Conservation (phyloP, 1,140 invertebrate genomes). For the Zaprionus inermis region DNA sequence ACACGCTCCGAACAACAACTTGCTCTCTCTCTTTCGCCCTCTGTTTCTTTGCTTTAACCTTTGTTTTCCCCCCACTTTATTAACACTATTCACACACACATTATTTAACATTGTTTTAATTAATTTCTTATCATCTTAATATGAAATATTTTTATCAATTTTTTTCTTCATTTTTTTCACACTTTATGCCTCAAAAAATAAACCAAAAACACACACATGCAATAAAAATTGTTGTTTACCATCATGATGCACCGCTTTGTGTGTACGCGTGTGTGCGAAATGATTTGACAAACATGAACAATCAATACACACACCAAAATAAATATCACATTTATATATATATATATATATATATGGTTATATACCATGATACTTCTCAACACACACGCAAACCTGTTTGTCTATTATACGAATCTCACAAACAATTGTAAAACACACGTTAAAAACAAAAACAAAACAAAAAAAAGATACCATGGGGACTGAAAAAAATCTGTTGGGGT, state of each 20-base stretch:
- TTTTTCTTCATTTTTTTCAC: conserved; percentile 23
- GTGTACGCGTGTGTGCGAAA: conserved; percentile 29
- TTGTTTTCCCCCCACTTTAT: not conserved
- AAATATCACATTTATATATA: not conserved
- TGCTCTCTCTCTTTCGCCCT: conserved; percentile 6
- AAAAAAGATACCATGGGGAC: conserved; percentile 85
- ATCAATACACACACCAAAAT: conserved; percentile 14
- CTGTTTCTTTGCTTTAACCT: not conserved
- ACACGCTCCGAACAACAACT: not conserved
- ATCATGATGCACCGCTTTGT: conserved; percentile 48
- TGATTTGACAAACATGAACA: conserved; percentile 30
- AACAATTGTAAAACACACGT: conserved; percentile 56
- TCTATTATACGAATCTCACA: conserved; percentile 34
- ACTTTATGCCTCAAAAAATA: conserved; percentile 11
- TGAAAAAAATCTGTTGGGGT: conserved; percentile 85
- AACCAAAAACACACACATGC: conserved; percentile 21
- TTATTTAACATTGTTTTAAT: not conserved
- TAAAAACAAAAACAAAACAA: conserved; percentile 37
- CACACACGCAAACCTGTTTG: not conserved
- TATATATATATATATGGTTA: not conserved
- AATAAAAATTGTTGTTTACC: conserved; percentile 7
- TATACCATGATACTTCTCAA: not conserved
- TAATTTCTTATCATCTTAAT: conserved; percentile 19
- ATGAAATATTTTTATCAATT: conserved; percentile 14
- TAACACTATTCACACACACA: conserved; percentile 7